Percentiles rank a stretch among this genome's conserved stretches.
These are phyloP conservation scores for Eupithecia abbreviata DNA, from an alignment of 2,888 invertebrate species.

Conservation along the genomic window DNA sequence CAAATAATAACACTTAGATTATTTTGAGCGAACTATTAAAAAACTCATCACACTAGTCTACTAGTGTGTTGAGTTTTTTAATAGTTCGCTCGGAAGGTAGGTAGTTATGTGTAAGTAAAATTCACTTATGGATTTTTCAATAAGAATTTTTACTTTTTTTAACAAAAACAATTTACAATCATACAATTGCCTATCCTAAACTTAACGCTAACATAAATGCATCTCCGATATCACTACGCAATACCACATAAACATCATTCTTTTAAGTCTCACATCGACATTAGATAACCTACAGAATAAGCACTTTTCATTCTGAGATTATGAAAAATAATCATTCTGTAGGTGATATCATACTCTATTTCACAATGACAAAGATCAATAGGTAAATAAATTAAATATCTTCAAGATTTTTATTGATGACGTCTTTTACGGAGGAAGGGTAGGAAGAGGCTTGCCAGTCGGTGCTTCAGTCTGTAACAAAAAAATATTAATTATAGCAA, in stretches of 20 bases:
- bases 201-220: conserved; percentile 72
- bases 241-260: background rate
- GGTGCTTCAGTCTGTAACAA: conserved; percentile 76
- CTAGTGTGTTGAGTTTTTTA: too few relatives aligned
- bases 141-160: conserved; percentile 80
- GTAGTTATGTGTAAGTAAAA: conserved; percentile 30
- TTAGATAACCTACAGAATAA: conserved; percentile 18
- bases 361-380: background rate
- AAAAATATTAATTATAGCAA: background rate
- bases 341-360: background rate
- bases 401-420: conserved; percentile 59
- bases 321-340: conserved; percentile 14
- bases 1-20: background rate
- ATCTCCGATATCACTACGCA: conserved; percentile 52
- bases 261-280: conserved; percentile 9
- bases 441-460: conserved; percentile 79
- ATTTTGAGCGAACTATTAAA: background rate
- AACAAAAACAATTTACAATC: conserved; percentile 75
- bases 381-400: too few relatives aligned
- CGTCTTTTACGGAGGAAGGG: conserved; percentile 78
- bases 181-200: conserved; percentile 56
- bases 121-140: conserved; percentile 74
- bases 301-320: background rate
- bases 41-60: background rate
- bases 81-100: too few relatives aligned